Evolutionary conservation across 2,113 vertebrate species (phyloP).

Genomic region (Mungos mungo): DNA sequence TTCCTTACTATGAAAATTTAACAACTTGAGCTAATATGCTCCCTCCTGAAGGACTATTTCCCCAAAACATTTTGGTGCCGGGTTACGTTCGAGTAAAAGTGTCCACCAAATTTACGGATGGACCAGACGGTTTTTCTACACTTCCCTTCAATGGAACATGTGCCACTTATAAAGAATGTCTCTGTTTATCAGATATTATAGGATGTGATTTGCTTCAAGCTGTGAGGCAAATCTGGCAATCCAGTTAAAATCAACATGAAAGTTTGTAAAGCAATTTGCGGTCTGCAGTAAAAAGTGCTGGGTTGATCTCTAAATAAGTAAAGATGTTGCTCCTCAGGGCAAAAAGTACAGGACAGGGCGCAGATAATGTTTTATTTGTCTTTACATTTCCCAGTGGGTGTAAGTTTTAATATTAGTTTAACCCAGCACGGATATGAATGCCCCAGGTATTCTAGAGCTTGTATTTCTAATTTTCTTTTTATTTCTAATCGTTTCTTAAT

Average conservation of each 20-base stretch:
- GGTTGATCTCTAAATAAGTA: constrained; percentile 30
- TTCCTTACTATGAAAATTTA: constrained; percentile 5
- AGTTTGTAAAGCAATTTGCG: constrained; percentile 58
- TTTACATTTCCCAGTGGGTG: neutral
- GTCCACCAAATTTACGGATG: neutral
- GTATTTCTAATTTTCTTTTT: neutral
- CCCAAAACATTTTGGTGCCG: neutral
- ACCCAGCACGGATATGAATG: neutral
- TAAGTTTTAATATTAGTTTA: neutral
- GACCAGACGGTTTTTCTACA: neutral
- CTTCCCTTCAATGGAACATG: neutral
- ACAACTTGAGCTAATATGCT: neutral
- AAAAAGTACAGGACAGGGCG: no score
- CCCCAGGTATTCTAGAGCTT: neutral
- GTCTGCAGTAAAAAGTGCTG: neutral
- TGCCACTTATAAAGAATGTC: neutral
- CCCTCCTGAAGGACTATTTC: neutral
- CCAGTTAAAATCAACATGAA: constrained; percentile 50
- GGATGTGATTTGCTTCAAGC: constrained; percentile 53
- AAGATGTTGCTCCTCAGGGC: neutral
- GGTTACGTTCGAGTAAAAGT: neutral
- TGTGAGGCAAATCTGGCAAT: constrained; percentile 57
- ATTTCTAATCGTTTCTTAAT: no score
- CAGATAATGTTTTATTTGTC: neutral
- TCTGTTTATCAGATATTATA: constrained; percentile 22